A percentile compares a stretch with the other conserved stretches of the same genome.
Evolutionary conservation across 2,113 vertebrate genomes (phyloP).

Genomic region (human (Homo sapiens)): GRCh38 chr2:18150501-18151000

Average conservation of each 20-base stretch:
- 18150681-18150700: neutral
- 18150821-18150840: neutral
- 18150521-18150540: neutral
- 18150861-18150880: neutral
- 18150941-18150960: neutral
- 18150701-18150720: fast-evolving
- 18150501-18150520: neutral
- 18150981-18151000: neutral
- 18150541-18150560: neutral
- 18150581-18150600: neutral
- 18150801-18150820: neutral
- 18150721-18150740: neutral
- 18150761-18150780: neutral
- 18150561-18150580: neutral
- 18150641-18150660: neutral
- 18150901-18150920: neutral
- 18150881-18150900: neutral
- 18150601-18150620: neutral
- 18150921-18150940: neutral
- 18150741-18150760: neutral
- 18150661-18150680: neutral
- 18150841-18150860: neutral
- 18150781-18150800: too few relatives aligned
- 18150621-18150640: neutral
- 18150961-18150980: neutral